phyloP scores from a whole-genome alignment of 2,888 invertebrate genomes.

The Parnassius smintheus region DNA sequence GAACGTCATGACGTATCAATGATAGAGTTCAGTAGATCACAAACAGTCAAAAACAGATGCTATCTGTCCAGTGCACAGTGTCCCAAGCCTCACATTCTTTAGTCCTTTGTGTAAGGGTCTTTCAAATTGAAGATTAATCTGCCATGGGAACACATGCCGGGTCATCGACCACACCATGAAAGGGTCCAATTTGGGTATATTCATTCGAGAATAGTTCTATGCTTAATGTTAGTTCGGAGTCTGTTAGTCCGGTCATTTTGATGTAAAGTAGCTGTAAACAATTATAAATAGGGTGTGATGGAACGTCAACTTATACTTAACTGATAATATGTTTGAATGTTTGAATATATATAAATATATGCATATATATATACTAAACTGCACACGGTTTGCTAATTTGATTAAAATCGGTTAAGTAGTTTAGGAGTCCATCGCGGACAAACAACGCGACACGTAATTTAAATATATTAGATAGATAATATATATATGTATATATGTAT shows the following conservation, averaged over 20 bases:
- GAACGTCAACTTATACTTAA: constrained; percentile 39
- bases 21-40: constrained; percentile 17
- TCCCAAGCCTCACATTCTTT: constrained; percentile 28
- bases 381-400: too few relatives aligned
- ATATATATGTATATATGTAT: too few relatives aligned
- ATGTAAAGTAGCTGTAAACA: constrained; percentile 50
- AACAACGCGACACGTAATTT: too few relatives aligned
- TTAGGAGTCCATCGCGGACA: too few relatives aligned
- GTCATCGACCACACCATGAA: constrained; percentile 52
- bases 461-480: too few relatives aligned
- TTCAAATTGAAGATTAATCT: constrained; percentile 65
- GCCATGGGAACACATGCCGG: constrained; percentile 38
- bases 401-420: too few relatives aligned
- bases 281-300: constrained; percentile 46
- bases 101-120: constrained; percentile 37
- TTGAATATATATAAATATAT: too few relatives aligned
- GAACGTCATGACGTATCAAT: neutral
- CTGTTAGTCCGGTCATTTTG: constrained; percentile 35
- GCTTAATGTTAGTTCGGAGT: constrained; percentile 2
- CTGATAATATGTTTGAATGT: too few relatives aligned
- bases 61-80: constrained; percentile 26
- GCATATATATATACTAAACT: too few relatives aligned
- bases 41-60: constrained; percentile 29
- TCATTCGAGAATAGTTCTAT: constrained; percentile 42
- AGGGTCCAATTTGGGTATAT: constrained; percentile 55